phyloP scores from a whole-genome alignment of 2,797 vertebrate genomes.

The Phrynocephalus guinanensis region DNA sequence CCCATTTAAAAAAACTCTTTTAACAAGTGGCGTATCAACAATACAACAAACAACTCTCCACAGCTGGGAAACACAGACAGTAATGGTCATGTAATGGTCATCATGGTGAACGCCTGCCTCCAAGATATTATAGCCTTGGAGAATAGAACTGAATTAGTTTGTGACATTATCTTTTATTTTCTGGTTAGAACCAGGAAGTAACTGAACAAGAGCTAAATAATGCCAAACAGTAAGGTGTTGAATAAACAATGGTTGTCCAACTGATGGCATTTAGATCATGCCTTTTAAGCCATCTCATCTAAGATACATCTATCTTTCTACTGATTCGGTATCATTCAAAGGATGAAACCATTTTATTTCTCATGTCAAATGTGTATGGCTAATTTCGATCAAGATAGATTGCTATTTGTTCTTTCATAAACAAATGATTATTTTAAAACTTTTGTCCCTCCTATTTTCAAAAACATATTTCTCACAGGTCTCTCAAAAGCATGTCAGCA shows the following conservation, averaged over 20 bases:
- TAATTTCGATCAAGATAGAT: neutral
- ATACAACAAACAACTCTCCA: neutral
- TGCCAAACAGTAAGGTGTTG: constrained; percentile 11
- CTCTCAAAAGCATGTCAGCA: neutral
- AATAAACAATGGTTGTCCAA: constrained; percentile 26
- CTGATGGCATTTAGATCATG: constrained; percentile 4
- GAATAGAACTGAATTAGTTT: constrained; percentile 25
- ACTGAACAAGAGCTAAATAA: constrained; percentile 13
- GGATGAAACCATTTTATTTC: neutral
- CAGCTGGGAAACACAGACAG: neutral
- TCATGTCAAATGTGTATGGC: constrained; percentile 6
- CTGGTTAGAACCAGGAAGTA: constrained; percentile 6
- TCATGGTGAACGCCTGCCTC: neutral
- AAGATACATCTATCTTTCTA: constrained; percentile 9
- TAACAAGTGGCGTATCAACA: neutral
- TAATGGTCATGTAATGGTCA: constrained; percentile 8
- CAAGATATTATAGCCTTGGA: neutral
- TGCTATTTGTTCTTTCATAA: neutral
- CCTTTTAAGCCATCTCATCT: constrained; percentile 18
- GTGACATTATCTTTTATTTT: constrained; percentile 20
- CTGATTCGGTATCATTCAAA: constrained; percentile 6
- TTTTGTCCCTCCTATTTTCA: neutral
- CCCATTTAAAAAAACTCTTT: neutral
- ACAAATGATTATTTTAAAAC: constrained; percentile 23
- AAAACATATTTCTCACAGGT: neutral